Conservation (phyloP, 2,797 vertebrate genomes). For the Lutjanus campechanus region DNA sequence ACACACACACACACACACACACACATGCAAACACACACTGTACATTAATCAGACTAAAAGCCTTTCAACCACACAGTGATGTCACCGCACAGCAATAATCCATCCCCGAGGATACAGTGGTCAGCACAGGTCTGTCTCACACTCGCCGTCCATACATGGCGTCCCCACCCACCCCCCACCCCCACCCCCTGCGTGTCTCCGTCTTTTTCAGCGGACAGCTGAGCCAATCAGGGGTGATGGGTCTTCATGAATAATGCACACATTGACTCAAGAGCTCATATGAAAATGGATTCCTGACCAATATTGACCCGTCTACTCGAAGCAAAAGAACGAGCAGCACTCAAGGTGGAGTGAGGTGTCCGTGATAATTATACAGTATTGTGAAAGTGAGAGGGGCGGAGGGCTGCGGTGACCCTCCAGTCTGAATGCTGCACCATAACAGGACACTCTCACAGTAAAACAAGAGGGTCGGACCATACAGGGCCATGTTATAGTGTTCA, state of each 20-base stretch:
- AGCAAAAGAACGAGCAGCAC: slow-evolving; percentile 45
- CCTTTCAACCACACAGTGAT: slow-evolving; percentile 75
- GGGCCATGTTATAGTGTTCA: background rate
- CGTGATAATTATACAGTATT: slow-evolving; percentile 57
- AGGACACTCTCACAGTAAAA: background rate
- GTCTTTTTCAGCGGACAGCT: slow-evolving; percentile 45
- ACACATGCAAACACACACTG: slow-evolving; percentile 40
- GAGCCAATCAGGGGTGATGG: slow-evolving; percentile 62
- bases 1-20: slow-evolving; percentile 12
- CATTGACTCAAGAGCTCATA: slow-evolving; percentile 72
- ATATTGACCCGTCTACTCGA: slow-evolving; percentile 70
- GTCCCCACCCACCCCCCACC: background rate
- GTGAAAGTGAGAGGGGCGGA: slow-evolving; percentile 41
- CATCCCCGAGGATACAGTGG: slow-evolving; percentile 67
- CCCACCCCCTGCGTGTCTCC: too few species aligned
- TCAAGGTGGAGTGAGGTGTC: slow-evolving; percentile 57
- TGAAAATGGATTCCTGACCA: slow-evolving; percentile 80
- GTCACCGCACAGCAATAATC: slow-evolving; percentile 75
- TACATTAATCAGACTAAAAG: slow-evolving; percentile 83
- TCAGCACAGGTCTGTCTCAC: slow-evolving; percentile 62
- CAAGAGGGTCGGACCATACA: background rate
- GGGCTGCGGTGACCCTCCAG: slow-evolving; percentile 36
- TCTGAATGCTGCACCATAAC: slow-evolving; percentile 24
- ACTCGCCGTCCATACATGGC: slow-evolving; percentile 17
- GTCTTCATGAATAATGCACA: slow-evolving; percentile 80